Evolutionary conservation across 2,888 invertebrate species (phyloP).

Genomic region (Acleris holmiana): DNA sequence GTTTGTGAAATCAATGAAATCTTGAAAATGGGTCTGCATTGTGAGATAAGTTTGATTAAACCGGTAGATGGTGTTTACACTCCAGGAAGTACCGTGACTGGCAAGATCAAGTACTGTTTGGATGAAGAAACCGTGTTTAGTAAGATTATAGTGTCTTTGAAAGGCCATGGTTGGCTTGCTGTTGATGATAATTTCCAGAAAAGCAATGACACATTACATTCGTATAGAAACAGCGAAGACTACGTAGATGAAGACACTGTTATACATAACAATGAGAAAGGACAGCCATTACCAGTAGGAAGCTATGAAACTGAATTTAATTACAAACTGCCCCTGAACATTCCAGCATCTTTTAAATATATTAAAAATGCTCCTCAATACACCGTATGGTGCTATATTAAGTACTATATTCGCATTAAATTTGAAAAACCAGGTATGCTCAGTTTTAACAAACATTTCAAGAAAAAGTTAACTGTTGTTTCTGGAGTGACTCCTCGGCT

Average conservation of each 20-base stretch:
- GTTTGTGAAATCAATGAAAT: constrained; percentile 1
- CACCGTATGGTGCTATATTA: constrained; percentile 21
- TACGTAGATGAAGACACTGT: constrained; percentile 18
- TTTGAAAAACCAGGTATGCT: constrained; percentile 22
- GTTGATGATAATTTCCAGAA: constrained; percentile 19
- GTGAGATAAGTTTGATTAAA: constrained; percentile 22
- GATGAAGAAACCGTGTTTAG: constrained; percentile 28
- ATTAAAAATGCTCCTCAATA: neutral
- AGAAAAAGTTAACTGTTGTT: constrained; percentile 25
- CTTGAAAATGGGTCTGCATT: constrained; percentile 16
- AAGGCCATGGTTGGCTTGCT: constrained; percentile 21
- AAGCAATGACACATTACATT: neutral
- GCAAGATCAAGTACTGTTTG: constrained; percentile 23
- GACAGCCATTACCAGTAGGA: constrained; percentile 10
- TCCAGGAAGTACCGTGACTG: constrained; percentile 23
- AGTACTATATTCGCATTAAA: constrained; percentile 28
- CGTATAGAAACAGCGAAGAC: constrained; percentile 19
- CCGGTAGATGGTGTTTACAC: constrained; percentile 14
- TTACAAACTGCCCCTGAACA: constrained; percentile 19
- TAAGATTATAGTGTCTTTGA: constrained; percentile 28
- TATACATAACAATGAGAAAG: constrained; percentile 22
- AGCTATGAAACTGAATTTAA: constrained; percentile 23
- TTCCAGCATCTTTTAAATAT: constrained; percentile 23
- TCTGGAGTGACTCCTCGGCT: constrained; percentile 23
- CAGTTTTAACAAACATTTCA: constrained; percentile 20